Base-by-base conservation (phyloP, 2,888 invertebrate genomes). In the Pollenia labialis region DNA sequence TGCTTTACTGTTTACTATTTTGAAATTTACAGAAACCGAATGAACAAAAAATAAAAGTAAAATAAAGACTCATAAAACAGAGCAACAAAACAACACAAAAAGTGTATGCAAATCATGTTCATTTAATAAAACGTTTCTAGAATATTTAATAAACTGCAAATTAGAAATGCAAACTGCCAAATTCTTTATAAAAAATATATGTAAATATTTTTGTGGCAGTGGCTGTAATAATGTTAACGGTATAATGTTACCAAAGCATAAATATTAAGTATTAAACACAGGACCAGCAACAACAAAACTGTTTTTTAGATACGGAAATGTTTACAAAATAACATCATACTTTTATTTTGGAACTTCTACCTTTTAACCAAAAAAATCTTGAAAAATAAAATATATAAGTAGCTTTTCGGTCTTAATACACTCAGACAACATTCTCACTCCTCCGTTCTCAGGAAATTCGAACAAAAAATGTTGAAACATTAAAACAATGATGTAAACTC, bases 41-140 rank as follows among this genome's bases (percentile, higher is more conserved):
- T 56, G 54, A 44, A 68, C 56, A n/a, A 75, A 77, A 58, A 58
- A 12, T 32, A 10, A 68, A 58, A 32, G n/a, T 23, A 48, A 23
- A 46, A 69, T 44, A 32, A 18, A 16, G n/a, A 62, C 44, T 52
- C 64, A 71, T 42, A 74, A 82, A 77, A 42, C 11, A 50, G 14
- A 56, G 58, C 46, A 68, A 71, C 71, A 50, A 56, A 52, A 62
- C 56, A 69, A 76, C n/a, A 60, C n/a, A 52, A 58, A 80, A 82
- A 86, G 18, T 83, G 71, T 91, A 92, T 92, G 91, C 92, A 89
- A 91, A 91, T 90, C 92, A 92, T 92, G 91, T 91, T 90, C 92
- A 90, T 90, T 91, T 91, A 91, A 91, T 91, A 87, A 88, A 91
- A 92, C 91, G 91, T 88, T 92, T 89, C 88, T 88, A 87, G 91